Base-by-base conservation (phyloP, 2,113 vertebrate species). In the Chauna torquata region DNA sequence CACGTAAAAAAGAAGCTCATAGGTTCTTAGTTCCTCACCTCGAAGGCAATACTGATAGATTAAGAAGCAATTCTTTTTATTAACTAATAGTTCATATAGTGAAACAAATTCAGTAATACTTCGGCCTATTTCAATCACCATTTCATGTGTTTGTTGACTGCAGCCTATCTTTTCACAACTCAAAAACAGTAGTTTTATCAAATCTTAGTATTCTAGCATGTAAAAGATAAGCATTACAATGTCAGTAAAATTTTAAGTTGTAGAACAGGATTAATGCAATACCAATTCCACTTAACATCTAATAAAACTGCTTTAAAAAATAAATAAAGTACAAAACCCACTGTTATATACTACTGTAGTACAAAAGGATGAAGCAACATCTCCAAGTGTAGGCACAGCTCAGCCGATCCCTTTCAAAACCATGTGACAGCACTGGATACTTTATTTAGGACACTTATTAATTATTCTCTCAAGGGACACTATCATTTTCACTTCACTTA, bases 291-390 rank as follows among this genome's bases (percentile, higher is more conserved):
- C 23, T 97, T 91, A 96, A 97, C 92, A 96, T 85, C 93, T 96
- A 80, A 86, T 47, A 96, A 97, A 98, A 97, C 91, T 75, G 68
- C 61, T 66, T 96, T 88, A 76, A 96, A 98, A 92, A 96, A 93
- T 97, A 98, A 98, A 98, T 98, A 98, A 96, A 82, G 90, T 95
- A 95, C 36, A 97, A 97, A 97, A 36, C 81, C 69, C 86, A 78
- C 74, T 69, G 44, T 88, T 96, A 90, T 72, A 77, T 44, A 88
- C 65, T 62, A 47, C 90, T 92, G 74, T 92, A 87, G 95, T 96
- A 96, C 96, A 94, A 91, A 70, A 19, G 69, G 95, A 84, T 57
- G 86, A 96, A 93, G 78, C 71, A 82, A 83, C 70, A 69, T 15
- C 50, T 94, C 86, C 88, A 76, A 28, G n/a, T 86, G 92, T 72